Percentiles rank a stretch among this genome's conserved stretches.
Evolutionary conservation across 2,888 invertebrate species (phyloP).

Genomic region (Diabrotica balteata): DNA sequence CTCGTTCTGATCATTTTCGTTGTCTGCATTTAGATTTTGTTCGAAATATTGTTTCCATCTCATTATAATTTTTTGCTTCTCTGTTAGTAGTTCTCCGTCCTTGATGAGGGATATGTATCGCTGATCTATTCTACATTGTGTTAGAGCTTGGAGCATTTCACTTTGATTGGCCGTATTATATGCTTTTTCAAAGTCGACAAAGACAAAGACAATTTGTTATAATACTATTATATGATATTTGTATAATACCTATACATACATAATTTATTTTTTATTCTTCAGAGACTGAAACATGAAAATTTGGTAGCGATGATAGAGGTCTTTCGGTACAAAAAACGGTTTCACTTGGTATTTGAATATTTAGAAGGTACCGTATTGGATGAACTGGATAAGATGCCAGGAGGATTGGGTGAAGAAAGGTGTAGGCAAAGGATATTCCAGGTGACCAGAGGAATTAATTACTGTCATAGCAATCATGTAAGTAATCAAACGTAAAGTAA

Average conservation of each 20-base stretch:
- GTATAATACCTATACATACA: background rate
- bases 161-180: too few relatives aligned
- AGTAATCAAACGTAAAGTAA: constrained; percentile 44
- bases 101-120: too few relatives aligned
- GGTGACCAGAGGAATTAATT: constrained; percentile 79
- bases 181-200: too few relatives aligned
- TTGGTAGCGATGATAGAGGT: constrained; percentile 89
- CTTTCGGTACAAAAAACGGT: constrained; percentile 81
- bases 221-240: background rate
- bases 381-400: constrained; percentile 76
- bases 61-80: too few relatives aligned
- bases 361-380: constrained; percentile 86
- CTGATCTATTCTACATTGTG: too few relatives aligned
- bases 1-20: too few relatives aligned
- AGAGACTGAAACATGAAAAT: constrained; percentile 89
- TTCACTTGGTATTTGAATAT: constrained; percentile 89
- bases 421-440: constrained; percentile 81
- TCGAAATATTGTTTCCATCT: too few relatives aligned
- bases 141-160: too few relatives aligned
- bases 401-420: constrained; percentile 76
- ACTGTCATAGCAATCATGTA: constrained; percentile 85
- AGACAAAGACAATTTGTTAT: too few relatives aligned
- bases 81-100: too few relatives aligned
- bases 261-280: constrained; percentile 41
- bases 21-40: too few relatives aligned